A percentile compares a stretch with the other conserved stretches of the same genome.
phyloP scores from a whole-genome alignment of 2,797 vertebrate species.

The Diplodus sargus region DNA sequence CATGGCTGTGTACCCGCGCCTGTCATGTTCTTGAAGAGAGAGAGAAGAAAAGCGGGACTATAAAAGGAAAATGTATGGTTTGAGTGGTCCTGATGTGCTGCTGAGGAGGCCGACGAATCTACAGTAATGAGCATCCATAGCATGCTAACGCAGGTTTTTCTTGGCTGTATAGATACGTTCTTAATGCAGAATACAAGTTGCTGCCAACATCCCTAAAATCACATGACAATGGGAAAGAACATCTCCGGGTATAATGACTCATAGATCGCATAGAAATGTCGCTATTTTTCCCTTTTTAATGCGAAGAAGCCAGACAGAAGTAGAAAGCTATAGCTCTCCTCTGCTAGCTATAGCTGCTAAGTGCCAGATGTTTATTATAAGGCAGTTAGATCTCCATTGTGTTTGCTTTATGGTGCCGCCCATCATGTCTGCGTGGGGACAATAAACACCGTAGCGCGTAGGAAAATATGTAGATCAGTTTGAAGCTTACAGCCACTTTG shows the following conservation, averaged over 20 bases:
- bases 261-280: slow-evolving; percentile 22
- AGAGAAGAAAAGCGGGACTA: no score
- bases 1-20: not conserved
- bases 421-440: not conserved
- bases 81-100: slow-evolving; percentile 8
- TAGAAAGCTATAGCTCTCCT: slow-evolving; percentile 8
- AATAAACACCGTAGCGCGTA: not conserved
- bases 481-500: not conserved
- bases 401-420: not conserved
- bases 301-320: not conserved
- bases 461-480: not conserved
- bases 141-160: not conserved
- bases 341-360: no score
- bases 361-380: not conserved
- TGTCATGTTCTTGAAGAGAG: slow-evolving; percentile 12
- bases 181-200: not conserved
- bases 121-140: slow-evolving; percentile 7
- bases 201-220: slow-evolving; percentile 12
- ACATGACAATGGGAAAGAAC: slow-evolving; percentile 7
- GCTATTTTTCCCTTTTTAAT: not conserved
- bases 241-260: slow-evolving; percentile 42
- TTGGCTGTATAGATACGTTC: not conserved
- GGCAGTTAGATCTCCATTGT: not conserved
- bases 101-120: slow-evolving; percentile 9
- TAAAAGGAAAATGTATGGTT: slow-evolving; percentile 1